Base-by-base conservation (phyloP, 2,888 invertebrate species). In the Acanthococcus lagerstroemiae region DNA sequence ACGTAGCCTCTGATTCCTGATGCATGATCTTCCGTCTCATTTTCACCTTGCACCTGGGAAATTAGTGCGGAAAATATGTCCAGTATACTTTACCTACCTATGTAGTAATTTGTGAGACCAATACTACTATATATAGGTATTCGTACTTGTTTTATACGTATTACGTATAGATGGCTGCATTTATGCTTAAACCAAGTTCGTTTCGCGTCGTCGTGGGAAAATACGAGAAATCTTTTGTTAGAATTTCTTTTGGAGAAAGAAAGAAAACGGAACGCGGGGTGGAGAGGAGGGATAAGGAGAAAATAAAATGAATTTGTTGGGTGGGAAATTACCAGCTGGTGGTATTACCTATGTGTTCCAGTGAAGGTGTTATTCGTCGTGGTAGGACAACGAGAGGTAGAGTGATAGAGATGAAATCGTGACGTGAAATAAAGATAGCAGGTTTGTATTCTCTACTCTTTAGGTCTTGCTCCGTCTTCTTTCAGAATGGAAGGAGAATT, bases 401-500 rank as follows among this genome's bases (percentile, higher is more conserved):
- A 6, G 52, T 12, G 52, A 15, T 22, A 24, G 12, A 52, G 15
- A 22, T 52, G 21, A 15, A 52, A 52, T 52, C 52, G 52, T 52
- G 52, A 52, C 52, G 21, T 52, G 52, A 52, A 52, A 22, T 52
- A 19, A 12, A 52, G 21, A 52, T 52, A 52, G 52, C 21, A 24
- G 24, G n/a, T 19, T 52, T 52, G 22, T 52, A n/a, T n/a, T n/a
- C n/a, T n/a, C n/a, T n/a, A n/a, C n/a, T n/a, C n/a, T n/a, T n/a
- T n/a, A n/a, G n/a, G n/a, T n/a, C n/a, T n/a, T n/a, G n/a, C n/a
- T n/a, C n/a, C n/a, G n/a, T n/a, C n/a, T n/a, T n/a, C n/a, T n/a
- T n/a, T 21, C 15, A 22, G 19, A 22, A 15, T 4, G 52, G 46
- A 15, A 15, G 15, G 15, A 37, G 15, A 37, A 37, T 9, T 15